Evolutionary conservation across 2,888 invertebrate species (phyloP).

Genomic region (Perdita meconis): DNA sequence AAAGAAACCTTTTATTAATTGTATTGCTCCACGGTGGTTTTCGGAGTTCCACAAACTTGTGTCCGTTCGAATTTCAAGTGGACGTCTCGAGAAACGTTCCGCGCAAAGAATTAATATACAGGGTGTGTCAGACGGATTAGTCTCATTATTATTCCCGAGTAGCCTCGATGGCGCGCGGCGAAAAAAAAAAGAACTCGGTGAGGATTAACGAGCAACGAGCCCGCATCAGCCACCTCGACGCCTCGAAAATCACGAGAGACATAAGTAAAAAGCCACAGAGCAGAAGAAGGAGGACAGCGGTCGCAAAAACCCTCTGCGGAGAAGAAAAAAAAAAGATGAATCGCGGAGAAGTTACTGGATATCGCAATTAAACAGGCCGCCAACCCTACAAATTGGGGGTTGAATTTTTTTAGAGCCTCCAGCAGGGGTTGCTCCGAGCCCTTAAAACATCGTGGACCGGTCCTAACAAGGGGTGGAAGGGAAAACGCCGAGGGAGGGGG

Average conservation of each 20-base stretch:
- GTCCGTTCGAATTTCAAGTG: conserved; percentile 57
- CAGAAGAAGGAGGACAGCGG: conserved; percentile 11
- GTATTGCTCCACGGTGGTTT: conserved; percentile 11
- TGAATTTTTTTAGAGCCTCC: conserved; percentile 75
- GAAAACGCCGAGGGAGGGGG: conserved; percentile 44
- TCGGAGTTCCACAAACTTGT: conserved; percentile 46
- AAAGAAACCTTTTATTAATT: no score
- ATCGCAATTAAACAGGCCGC: conserved; percentile 82
- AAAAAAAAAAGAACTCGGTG: conserved; percentile 44
- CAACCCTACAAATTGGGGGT: conserved; percentile 80
- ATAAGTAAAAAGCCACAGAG: conserved; percentile 40
- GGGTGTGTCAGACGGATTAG: conserved; percentile 75
- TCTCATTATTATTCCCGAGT: conserved; percentile 75
- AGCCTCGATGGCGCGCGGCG: conserved; percentile 47
- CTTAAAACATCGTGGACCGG: conserved; percentile 69
- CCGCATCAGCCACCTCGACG: conserved; percentile 62
- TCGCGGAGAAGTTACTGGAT: conserved; percentile 73
- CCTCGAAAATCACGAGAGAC: conserved; percentile 65
- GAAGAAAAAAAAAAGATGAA: conserved; percentile 62
- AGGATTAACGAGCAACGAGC: conserved; percentile 68
- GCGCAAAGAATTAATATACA: conserved; percentile 67
- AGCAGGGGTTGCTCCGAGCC: conserved; percentile 69
- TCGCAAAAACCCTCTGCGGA: conserved; percentile 7
- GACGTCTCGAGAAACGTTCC: conserved; percentile 40
- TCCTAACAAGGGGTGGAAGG: conserved; percentile 57